A percentile compares a stretch with the other conserved stretches of the same genome.
phyloP scores from a whole-genome alignment of 2,113 vertebrate genomes.

The Elephas maximus region DNA sequence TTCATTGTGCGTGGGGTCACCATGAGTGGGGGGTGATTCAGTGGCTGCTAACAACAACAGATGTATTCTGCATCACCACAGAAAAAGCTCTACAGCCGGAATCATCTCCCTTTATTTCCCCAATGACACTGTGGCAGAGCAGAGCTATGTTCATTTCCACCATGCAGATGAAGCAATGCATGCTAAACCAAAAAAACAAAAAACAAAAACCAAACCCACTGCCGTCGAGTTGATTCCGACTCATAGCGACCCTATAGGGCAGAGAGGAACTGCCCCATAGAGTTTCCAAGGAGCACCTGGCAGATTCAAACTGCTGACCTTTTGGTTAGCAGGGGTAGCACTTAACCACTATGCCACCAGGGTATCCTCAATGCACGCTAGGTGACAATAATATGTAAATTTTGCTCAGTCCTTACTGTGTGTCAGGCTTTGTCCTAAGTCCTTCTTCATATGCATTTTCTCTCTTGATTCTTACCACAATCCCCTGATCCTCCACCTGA shows the following conservation, averaged over 20 bases:
- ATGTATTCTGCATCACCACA: not conserved
- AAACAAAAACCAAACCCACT: no score
- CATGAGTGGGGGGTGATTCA: no score
- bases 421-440: not conserved
- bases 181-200: not conserved
- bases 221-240: no score
- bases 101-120: not conserved
- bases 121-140: not conserved
- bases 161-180: not conserved
- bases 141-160: not conserved
- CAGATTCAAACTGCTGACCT: no score
- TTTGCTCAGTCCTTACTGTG: fast-evolving
- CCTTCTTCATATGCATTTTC: not conserved
- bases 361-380: not conserved
- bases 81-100: not conserved
- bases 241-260: no score
- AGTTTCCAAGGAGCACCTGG: no score
- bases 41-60: no score
- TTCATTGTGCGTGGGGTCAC: no score
- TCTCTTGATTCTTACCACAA: not conserved
- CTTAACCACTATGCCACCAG: no score
- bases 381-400: not conserved
- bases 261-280: no score
- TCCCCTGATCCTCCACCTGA: not conserved
- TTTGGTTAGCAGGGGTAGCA: no score